Conservation (phyloP, 2,113 vertebrate genomes). For the Hyperopisus bebe region DNA sequence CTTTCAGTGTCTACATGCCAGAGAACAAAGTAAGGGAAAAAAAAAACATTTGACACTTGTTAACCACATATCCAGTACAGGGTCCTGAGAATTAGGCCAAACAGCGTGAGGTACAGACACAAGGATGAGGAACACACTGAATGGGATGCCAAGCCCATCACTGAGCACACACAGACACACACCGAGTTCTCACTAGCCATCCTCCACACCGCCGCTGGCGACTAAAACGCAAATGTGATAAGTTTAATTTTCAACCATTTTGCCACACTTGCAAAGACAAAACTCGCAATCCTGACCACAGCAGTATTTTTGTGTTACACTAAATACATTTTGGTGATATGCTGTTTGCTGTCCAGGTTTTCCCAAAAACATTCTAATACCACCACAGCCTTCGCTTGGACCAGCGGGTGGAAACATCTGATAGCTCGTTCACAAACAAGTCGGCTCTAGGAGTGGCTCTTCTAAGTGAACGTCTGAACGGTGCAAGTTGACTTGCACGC, state of each 20-base stretch:
- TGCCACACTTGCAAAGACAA: not conserved
- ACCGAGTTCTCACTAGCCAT: not conserved
- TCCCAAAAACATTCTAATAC: not conserved
- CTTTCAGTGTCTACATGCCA: not conserved
- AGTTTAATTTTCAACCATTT: not conserved
- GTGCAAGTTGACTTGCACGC: not conserved
- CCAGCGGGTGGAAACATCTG: not conserved
- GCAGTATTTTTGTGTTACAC: not conserved
- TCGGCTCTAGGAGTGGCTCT: not conserved
- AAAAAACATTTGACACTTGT: not conserved
- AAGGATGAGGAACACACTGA: not conserved
- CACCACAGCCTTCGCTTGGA: not conserved
- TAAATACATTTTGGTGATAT: not conserved
- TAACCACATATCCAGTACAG: not conserved
- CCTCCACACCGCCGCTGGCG: not conserved
- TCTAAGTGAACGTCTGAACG: not conserved
- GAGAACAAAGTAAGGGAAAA: not conserved
- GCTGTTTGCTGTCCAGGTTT: not conserved
- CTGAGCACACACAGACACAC: not conserved
- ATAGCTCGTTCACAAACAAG: not conserved
- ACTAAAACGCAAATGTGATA: not conserved
- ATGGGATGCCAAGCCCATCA: not conserved
- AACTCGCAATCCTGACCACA: not conserved
- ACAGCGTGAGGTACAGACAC: not conserved
- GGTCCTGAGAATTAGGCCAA: not conserved